Evolutionary conservation across 1,140 invertebrate species (phyloP).

Genomic region (Sipha flava): DNA sequence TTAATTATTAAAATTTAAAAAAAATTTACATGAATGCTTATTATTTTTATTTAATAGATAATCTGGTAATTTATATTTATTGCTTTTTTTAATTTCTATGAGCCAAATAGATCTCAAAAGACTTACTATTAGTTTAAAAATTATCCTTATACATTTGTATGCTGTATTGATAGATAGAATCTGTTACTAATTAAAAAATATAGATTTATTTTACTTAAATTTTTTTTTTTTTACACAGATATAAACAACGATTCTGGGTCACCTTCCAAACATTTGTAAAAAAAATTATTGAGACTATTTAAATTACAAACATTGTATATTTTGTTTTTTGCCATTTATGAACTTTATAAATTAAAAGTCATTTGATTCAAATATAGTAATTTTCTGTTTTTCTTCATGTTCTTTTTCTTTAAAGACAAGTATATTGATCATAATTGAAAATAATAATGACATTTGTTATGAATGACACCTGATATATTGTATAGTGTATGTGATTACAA

Average conservation of each 20-base stretch:
- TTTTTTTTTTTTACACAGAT: constrained; percentile 15
- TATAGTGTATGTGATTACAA: neutral
- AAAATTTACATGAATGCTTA: neutral
- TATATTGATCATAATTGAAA: neutral
- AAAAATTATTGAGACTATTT: neutral
- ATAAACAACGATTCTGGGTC: constrained; percentile 29
- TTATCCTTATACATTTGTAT: no score
- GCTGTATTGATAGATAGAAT: neutral
- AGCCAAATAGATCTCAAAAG: neutral
- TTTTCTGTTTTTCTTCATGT: neutral
- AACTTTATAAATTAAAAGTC: neutral
- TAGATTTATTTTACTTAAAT: neutral
- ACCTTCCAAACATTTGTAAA: constrained; percentile 27
- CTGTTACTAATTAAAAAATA: neutral
- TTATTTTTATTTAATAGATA: neutral
- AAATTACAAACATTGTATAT: constrained; percentile 9
- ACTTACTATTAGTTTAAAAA: no score
- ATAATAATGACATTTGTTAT: neutral
- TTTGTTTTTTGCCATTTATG: constrained; percentile 26
- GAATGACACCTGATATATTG: neutral
- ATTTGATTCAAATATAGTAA: neutral
- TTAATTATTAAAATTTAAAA: neutral
- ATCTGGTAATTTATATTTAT: neutral
- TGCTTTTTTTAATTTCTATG: neutral
- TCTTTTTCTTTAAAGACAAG: constrained; percentile 12